phyloP scores from a whole-genome alignment of 2,888 invertebrate genomes.

The Apomyelois bistriatella region DNA sequence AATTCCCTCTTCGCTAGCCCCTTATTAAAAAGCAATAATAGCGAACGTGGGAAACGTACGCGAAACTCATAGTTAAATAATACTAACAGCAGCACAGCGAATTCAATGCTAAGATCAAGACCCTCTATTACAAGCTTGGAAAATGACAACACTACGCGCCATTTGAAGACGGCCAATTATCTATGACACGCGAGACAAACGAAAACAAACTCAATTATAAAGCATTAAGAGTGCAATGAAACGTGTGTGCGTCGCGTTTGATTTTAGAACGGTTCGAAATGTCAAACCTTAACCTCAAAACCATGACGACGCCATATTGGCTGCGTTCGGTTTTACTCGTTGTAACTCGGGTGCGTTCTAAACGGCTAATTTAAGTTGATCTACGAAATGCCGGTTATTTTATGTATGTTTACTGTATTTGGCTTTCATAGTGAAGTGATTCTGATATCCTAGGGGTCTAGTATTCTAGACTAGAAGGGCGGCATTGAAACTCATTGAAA shows the following conservation, averaged over 20 bases:
- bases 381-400: constrained; percentile 14
- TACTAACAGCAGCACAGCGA: constrained; percentile 39
- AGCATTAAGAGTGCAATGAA: constrained; percentile 28
- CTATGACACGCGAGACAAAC: constrained; percentile 23
- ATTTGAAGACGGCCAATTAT: constrained; percentile 42
- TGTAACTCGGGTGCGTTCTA: constrained; percentile 34
- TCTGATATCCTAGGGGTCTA: background rate
- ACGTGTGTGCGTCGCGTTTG: constrained; percentile 29
- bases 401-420: constrained; percentile 24
- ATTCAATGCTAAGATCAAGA: constrained; percentile 77
- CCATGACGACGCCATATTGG: constrained; percentile 75
- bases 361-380: constrained; percentile 36
- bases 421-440: constrained; percentile 8
- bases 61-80: constrained; percentile 49
- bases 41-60: constrained; percentile 57
- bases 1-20: constrained; percentile 35
- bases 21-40: constrained; percentile 47
- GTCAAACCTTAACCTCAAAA: constrained; percentile 80
- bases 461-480: constrained; percentile 32
- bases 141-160: constrained; percentile 59
- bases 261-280: constrained; percentile 65
- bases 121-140: constrained; percentile 59
- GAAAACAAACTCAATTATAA: constrained; percentile 42
- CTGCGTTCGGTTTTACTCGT: constrained; percentile 53
- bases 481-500: constrained; percentile 59